Percentiles rank a stretch among this genome's conserved stretches.
Conservation (phyloP, 2,888 invertebrate genomes). For the Muschampia plurimacula region DNA sequence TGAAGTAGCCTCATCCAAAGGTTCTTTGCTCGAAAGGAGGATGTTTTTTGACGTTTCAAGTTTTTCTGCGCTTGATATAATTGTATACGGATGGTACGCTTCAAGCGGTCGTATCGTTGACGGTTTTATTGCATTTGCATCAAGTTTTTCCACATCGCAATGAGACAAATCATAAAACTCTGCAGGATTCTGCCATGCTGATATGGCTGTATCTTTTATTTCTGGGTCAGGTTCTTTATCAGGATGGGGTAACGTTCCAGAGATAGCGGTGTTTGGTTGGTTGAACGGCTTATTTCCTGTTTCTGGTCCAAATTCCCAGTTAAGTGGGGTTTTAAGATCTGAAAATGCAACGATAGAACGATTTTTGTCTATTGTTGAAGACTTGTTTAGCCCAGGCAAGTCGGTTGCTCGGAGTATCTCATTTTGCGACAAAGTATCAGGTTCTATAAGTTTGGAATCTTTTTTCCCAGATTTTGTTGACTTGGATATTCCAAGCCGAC, state of each 20-base stretch:
- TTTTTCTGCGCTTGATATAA: constrained; percentile 5
- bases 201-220: constrained; percentile 42
- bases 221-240: neutral
- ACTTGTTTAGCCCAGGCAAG: neutral
- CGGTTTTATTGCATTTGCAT: constrained; percentile 3
- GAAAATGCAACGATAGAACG: neutral
- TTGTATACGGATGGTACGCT: constrained; percentile 28
- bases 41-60: neutral
- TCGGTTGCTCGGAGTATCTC: constrained; percentile 5
- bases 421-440: neutral
- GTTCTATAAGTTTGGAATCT: constrained; percentile 7
- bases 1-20: constrained; percentile 14
- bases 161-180: constrained; percentile 41
- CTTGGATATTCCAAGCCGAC: neutral
- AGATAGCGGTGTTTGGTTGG: constrained; percentile 41
- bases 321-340: neutral
- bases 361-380: constrained; percentile 2
- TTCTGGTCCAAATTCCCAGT: constrained; percentile 13
- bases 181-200: constrained; percentile 45
- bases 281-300: constrained; percentile 10
- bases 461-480: constrained; percentile 9
- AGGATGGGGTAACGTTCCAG: constrained; percentile 31
- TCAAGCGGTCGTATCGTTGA: constrained; percentile 13
- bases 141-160: constrained; percentile 9
- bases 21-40: constrained; percentile 6